These are phyloP conservation scores for Sterrhoptilus dennistouni DNA, from an alignment of 2,113 vertebrate species.

Conservation along the genomic window DNA sequence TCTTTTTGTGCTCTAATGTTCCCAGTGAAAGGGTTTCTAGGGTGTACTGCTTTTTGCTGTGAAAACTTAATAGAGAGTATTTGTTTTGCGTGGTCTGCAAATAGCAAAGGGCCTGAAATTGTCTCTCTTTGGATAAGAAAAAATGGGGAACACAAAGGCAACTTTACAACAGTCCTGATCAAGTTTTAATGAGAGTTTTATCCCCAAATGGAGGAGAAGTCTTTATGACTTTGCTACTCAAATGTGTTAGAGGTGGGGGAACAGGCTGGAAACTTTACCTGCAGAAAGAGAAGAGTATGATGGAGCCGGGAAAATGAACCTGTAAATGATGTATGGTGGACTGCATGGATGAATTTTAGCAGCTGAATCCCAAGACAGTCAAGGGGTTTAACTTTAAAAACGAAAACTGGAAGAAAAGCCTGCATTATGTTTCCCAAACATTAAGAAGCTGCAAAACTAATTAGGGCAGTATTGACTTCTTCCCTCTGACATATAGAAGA, in stretches of 20 bases:
- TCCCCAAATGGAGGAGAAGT: not conserved
- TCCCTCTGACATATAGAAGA: not conserved
- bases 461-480: not conserved
- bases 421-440: not conserved
- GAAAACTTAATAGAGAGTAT: not conserved
- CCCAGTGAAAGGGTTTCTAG: not conserved
- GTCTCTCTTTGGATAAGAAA: not conserved
- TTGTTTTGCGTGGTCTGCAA: not conserved
- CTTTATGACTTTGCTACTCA: not conserved
- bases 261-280: not conserved
- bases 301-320: not conserved
- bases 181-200: not conserved
- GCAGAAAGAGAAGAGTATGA: not conserved
- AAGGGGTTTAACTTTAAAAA: not conserved
- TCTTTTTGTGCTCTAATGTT: not conserved
- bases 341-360: not conserved
- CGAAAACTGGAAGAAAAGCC: not conserved
- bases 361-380: not conserved
- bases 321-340: not conserved
- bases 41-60: not conserved
- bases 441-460: not conserved
- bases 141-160: fast-evolving
- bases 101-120: not conserved
- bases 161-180: not conserved
- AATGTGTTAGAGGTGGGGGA: not conserved